phyloP scores from a whole-genome alignment of 2,888 invertebrate species.

The Blera fallax region DNA sequence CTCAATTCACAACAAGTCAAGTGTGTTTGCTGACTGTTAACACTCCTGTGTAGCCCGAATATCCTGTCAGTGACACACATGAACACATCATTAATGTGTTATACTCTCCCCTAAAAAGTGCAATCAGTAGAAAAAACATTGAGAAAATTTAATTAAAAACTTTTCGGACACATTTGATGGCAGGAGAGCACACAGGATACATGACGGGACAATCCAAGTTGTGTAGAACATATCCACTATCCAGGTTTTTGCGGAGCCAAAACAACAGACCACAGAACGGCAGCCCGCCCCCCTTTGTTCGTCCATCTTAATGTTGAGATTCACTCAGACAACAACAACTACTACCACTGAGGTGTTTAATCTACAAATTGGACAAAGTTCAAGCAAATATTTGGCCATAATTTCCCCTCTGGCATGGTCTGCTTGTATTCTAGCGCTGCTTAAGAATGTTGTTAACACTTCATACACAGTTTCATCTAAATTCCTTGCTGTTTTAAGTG shows the following conservation, averaged over 20 bases:
- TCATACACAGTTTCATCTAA: conserved; percentile 6
- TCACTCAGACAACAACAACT: conserved; percentile 47
- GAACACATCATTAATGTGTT: conserved; percentile 64
- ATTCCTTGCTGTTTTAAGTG: conserved; percentile 17
- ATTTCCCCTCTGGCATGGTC: conserved; percentile 38
- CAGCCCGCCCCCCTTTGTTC: too few relatives aligned
- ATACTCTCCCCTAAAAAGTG: conserved; percentile 36
- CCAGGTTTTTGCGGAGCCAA: conserved; percentile 22
- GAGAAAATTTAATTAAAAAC: conserved; percentile 70
- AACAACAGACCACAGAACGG: conserved; percentile 12
- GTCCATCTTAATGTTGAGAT: conserved; percentile 36
- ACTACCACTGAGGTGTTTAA: conserved; percentile 67
- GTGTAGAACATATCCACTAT: conserved; percentile 26
- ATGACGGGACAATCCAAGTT: conserved; percentile 18
- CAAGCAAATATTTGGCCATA: conserved; percentile 71
- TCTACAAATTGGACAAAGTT: conserved; percentile 72
- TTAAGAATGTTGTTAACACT: conserved; percentile 65
- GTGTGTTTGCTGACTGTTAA: conserved; percentile 55
- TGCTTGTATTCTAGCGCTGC: conserved; percentile 10
- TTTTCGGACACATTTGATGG: conserved; percentile 45
- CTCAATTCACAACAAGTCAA: conserved; percentile 48
- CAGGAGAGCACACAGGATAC: not conserved
- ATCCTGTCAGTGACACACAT: conserved; percentile 61
- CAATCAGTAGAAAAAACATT: conserved; percentile 70
- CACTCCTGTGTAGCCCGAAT: conserved; percentile 36